Base-by-base conservation (phyloP, 2,113 vertebrate genomes). In the Acanthochromis polyacanthus region DNA sequence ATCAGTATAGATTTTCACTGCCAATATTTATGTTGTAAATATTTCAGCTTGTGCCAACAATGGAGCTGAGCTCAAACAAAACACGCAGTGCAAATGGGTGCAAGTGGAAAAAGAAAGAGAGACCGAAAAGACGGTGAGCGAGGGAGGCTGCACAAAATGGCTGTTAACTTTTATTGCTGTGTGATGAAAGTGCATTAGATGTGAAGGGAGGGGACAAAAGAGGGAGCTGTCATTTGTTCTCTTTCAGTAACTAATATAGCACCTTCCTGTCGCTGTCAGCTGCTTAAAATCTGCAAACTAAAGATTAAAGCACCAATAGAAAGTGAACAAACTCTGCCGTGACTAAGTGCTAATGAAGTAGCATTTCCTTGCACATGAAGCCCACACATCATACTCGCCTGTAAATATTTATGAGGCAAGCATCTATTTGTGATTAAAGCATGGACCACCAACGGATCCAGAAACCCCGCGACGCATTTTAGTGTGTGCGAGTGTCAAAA, bases 81-180 rank as follows among this genome's bases (percentile, higher is more conserved):
- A 78, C 78, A 70, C 12, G 11, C 43, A 48, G 40, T 22, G 45
- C 76, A 82, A 86, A 81, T 73, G 57, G 66, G 66, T 82, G 65
- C 74, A 76, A 88, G 86, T 75, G 63, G 71, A 61, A 77, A 84
- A 71, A 51, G 30, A 71, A 28, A 67, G 62, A 78, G 19, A 63
- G 0, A 65, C 5, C 36, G 28, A 6, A 32, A 45, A 58, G 53
- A 53, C 59, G 23, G 22, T 74, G 66, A 80, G 32, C 8, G 32
- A 9, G 32, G 9, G 68, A 87, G 72, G 67, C 51, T 5, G 48
- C 45, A 43, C 61, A 81, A 79, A 89, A 83, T 55, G 57, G 59
- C 85, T 75, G 65, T 87, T 88, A 86, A 78, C 56, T 87, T 93
- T 93, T 83, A 92, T 83, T 79, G 75, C 73, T 48, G 58, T 76